Evolutionary conservation across 2,797 vertebrate genomes (phyloP).

Genomic region (Yasuhikotakia modesta): DNA sequence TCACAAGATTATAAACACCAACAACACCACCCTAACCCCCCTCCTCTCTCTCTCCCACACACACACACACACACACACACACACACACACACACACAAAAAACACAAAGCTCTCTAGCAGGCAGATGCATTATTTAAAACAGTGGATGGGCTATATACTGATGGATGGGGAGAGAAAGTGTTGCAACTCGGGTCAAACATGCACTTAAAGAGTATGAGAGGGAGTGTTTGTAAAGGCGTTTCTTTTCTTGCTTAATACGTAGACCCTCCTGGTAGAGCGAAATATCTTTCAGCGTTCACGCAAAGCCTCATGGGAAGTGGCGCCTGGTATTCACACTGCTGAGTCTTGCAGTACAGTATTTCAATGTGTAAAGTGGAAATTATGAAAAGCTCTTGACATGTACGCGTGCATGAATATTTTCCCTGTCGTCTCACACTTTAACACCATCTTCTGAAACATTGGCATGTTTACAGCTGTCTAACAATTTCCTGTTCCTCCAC

Average conservation of each 20-base stretch:
- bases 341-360: conserved; percentile 39
- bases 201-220: conserved; percentile 44
- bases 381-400: conserved; percentile 21
- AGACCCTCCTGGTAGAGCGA: conserved; percentile 27
- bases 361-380: background rate
- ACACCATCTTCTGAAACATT: conserved; percentile 24
- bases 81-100: conserved; percentile 17
- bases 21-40: conserved; percentile 6
- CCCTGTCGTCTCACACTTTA: background rate
- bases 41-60: too few species aligned
- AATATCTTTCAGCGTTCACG: background rate
- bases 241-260: background rate
- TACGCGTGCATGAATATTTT: conserved; percentile 12
- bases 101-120: conserved; percentile 45
- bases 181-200: conserved; percentile 48
- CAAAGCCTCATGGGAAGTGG: conserved; percentile 13
- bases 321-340: conserved; percentile 24
- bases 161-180: conserved; percentile 32
- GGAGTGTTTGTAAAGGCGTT: conserved; percentile 33
- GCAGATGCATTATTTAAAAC: conserved; percentile 61
- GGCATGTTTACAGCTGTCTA: conserved; percentile 40
- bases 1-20: conserved; percentile 39
- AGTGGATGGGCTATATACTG: conserved; percentile 40
- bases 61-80: conserved; percentile 1
- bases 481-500: conserved; percentile 39